Evolutionary conservation across 2,113 vertebrate genomes (phyloP).

Genomic region (Rhea pennata): DNA sequence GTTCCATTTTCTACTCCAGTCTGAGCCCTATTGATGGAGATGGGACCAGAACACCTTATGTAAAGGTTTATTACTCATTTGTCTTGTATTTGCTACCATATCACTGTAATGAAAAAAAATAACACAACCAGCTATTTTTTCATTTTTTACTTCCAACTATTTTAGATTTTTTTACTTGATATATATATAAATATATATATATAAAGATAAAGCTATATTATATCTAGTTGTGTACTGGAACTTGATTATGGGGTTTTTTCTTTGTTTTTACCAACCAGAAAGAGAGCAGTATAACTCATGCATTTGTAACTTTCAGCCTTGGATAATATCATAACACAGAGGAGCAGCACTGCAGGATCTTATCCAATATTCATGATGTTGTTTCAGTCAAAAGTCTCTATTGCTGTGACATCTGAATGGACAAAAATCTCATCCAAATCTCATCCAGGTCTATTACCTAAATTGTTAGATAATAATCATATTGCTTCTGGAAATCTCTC

Average conservation of each 20-base stretch:
- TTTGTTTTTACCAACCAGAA: constrained; percentile 51
- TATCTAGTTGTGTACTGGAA: constrained; percentile 73
- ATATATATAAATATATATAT: constrained; percentile 70
- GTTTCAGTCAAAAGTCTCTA: constrained; percentile 52
- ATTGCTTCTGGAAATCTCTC: constrained; percentile 38
- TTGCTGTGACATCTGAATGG: constrained; percentile 47
- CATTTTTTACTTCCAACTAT: constrained; percentile 80
- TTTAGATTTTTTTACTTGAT: constrained; percentile 80
- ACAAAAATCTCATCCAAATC: constrained; percentile 52
- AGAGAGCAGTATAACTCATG: constrained; percentile 38
- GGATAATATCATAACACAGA: constrained; percentile 27
- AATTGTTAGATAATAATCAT: constrained; percentile 60
- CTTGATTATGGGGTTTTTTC: constrained; percentile 37
- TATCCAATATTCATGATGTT: constrained; percentile 47
- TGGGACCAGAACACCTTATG: constrained; percentile 70
- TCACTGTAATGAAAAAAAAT: constrained; percentile 74
- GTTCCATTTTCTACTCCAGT: constrained; percentile 67
- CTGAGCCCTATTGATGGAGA: constrained; percentile 69
- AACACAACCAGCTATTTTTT: constrained; percentile 75
- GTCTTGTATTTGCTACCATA: constrained; percentile 78
- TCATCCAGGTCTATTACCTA: constrained; percentile 30
- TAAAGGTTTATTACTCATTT: constrained; percentile 68
- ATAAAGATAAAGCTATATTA: constrained; percentile 73
- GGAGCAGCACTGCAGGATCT: constrained; percentile 34
- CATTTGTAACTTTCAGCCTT: constrained; percentile 50